Conservation (phyloP, 2,113 vertebrate genomes). For the Pomatostomus ruficeps region DNA sequence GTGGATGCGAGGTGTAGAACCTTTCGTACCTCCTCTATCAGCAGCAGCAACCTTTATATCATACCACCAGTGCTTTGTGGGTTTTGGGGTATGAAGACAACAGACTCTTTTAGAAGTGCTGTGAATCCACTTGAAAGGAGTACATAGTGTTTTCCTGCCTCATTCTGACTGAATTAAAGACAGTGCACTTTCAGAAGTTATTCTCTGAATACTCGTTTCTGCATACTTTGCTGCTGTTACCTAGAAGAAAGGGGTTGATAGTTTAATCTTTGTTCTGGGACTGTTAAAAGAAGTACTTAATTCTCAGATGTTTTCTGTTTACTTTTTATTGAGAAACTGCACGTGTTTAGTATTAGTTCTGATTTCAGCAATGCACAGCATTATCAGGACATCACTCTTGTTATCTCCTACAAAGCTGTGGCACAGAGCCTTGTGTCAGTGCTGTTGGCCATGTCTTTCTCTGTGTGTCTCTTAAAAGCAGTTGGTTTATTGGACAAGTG, state of each 20-base stretch:
- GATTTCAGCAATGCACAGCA: background rate
- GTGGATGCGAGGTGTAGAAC: background rate
- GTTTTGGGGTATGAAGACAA: background rate
- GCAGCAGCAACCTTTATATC: background rate
- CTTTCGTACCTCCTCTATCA: background rate
- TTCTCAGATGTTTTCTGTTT: background rate
- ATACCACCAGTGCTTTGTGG: background rate
- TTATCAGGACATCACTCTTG: background rate
- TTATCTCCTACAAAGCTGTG: background rate
- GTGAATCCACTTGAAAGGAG: background rate
- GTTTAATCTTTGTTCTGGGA: background rate
- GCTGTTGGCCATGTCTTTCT: background rate
- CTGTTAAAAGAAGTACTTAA: background rate
- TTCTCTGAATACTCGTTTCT: background rate
- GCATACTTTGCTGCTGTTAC: background rate
- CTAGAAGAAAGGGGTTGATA: background rate
- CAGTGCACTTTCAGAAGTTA: background rate
- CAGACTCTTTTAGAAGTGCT: background rate
- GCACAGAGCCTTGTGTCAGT: background rate
- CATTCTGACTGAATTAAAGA: background rate
- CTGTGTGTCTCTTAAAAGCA: background rate
- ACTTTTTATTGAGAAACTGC: background rate
- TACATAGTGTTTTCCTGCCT: background rate
- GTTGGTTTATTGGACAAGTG: background rate
- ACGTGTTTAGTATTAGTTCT: background rate